These are phyloP conservation scores for Eilema caniola DNA, from an alignment of 2,888 invertebrate species.

Conservation along the genomic window DNA sequence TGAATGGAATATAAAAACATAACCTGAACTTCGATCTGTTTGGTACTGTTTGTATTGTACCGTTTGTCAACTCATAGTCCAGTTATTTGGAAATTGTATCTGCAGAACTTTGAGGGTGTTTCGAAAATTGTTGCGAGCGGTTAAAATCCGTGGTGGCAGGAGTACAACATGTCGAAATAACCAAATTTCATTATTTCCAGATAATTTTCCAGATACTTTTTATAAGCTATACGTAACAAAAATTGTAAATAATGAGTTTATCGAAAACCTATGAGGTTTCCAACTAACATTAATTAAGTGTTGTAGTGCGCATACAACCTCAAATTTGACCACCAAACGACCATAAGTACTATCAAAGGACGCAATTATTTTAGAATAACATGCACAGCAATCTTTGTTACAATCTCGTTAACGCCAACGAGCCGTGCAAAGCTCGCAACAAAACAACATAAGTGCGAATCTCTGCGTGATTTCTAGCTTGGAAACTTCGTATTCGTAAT, in stretches of 20 bases:
- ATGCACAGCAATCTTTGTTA: background rate
- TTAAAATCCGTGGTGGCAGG: too few relatives aligned
- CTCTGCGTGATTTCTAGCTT: background rate
- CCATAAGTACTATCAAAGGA: background rate
- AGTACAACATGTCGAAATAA: too few relatives aligned
- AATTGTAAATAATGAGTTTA: too few relatives aligned
- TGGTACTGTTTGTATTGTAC: background rate
- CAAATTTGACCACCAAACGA: background rate
- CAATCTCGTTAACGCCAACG: background rate
- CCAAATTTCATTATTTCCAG: too few relatives aligned
- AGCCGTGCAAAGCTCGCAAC: slow-evolving; percentile 4
- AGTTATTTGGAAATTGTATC: background rate
- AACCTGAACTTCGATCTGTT: slow-evolving; percentile 11
- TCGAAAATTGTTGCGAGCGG: too few relatives aligned
- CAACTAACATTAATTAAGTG: too few relatives aligned
- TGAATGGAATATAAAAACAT: slow-evolving; percentile 13
- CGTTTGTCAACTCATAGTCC: background rate
- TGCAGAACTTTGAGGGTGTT: background rate
- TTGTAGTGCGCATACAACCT: background rate
- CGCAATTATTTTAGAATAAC: background rate
- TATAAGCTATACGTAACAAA: too few relatives aligned
- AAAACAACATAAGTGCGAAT: background rate
- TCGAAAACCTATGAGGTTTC: too few relatives aligned
- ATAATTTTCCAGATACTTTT: too few relatives aligned
- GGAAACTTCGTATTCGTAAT: background rate